Evolutionary conservation across 2,888 invertebrate species (phyloP).

Genomic region (Hyles lineata): DNA sequence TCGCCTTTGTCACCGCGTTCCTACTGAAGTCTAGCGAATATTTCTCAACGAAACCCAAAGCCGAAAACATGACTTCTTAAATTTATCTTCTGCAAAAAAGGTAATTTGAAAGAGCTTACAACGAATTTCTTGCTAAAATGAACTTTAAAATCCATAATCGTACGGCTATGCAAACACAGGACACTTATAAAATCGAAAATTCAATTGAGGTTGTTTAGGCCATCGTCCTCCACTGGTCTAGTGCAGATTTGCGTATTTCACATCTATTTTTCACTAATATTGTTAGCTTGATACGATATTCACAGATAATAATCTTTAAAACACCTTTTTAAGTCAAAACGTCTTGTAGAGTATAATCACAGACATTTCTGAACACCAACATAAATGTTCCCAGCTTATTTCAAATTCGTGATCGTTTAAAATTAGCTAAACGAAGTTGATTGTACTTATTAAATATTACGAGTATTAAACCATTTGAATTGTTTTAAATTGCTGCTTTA

Average conservation of each 20-base stretch:
- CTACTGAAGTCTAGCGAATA: neutral
- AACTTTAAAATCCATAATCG: no score
- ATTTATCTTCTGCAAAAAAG: neutral
- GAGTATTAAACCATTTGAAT: neutral
- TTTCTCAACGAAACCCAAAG: neutral
- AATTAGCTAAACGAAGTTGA: conserved; percentile 3
- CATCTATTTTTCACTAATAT: no score
- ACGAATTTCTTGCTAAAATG: neutral
- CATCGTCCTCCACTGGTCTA: neutral
- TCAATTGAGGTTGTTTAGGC: neutral
- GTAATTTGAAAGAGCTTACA: neutral
- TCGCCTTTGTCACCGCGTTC: conserved; percentile 3
- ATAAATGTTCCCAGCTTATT: neutral
- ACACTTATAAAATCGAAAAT: no score
- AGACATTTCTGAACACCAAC: neutral
- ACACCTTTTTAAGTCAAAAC: neutral
- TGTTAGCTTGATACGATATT: neutral
- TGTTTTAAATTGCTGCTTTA: neutral
- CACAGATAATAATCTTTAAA: neutral
- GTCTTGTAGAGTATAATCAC: conserved; percentile 4
- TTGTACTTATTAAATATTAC: conserved; percentile 2
- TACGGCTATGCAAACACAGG: no score
- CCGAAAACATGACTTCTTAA: neutral
- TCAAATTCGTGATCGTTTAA: neutral
- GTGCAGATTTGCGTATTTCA: no score